Base-by-base conservation (phyloP, 2,797 vertebrate genomes). In the Decapterus maruadsi region DNA sequence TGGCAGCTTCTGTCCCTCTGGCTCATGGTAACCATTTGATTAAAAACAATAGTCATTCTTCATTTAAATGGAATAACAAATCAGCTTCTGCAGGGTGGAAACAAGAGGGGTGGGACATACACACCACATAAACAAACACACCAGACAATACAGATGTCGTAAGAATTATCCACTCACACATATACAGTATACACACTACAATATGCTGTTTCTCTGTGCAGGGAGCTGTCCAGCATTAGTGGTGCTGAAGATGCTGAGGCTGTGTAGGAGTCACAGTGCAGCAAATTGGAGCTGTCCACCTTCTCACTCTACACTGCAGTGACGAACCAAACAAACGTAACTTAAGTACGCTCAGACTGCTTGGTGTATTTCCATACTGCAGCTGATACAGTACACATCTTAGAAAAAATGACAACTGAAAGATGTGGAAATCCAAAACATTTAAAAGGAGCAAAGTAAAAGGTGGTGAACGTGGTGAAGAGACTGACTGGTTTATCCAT, bases 41-140 rank as follows among this genome's bases (percentile, higher is more conserved):
- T 94, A 94, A 95, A 93, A 92, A 93, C 84, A 92, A 93, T 87
- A 91, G 81, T 85, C 78, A 90, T 92, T 92, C 90, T 88, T 94
- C 89, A 94, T 94, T 94, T 93, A 92, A 94, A 93, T 93, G 80
- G 90, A 90, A 93, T 90, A 93, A 92, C 91, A 93, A 94, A 94
- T 93, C 90, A 92, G 87, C 65, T 89, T 77, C 50, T 75, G 57
- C 40, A 64, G 87, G 74, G 53, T 68, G 64, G 62, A 76, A 72
- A 76, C 69, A 68, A 66, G 51, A 8, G 40, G 19, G 70, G 65
- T 11, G 31, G 53, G 51, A 17, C 12, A 22, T 17, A 48, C 26
- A 68, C 46, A 73, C 51, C 4, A 51, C 43, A 72, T 20, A 61
- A 22, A 59, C 50, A 77, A n/a, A 85, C 56, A 72, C 65, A 76